These are phyloP conservation scores for Erynnis tages DNA, from an alignment of 2,888 invertebrate genomes.

Conservation along the genomic window DNA sequence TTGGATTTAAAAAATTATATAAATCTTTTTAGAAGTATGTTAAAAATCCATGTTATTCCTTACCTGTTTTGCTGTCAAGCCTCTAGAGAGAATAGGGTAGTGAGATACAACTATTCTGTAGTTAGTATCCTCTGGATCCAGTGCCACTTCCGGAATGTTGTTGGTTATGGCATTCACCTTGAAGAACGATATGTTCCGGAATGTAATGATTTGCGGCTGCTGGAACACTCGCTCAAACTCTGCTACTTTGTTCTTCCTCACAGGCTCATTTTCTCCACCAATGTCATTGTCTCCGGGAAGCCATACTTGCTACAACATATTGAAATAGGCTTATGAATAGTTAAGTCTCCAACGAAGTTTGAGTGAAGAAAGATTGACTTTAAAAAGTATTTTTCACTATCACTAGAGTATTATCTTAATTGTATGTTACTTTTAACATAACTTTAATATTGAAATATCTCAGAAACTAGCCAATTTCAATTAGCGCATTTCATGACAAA, in stretches of 20 bases:
- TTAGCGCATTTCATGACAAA: no score
- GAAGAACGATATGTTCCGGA: conserved; percentile 85
- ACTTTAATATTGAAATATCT: no score
- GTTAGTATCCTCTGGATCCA: conserved; percentile 61
- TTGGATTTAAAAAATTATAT: no score
- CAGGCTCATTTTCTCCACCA: conserved; percentile 93
- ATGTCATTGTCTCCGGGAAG: conserved; percentile 98
- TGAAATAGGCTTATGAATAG: no score
- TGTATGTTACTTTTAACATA: no score
- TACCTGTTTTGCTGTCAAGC: conserved; percentile 67
- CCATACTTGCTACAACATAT: conserved; percentile 86
- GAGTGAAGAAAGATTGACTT: not conserved
- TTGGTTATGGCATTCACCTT: conserved; percentile 88
- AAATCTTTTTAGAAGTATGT: no score
- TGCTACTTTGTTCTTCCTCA: conserved; percentile 84
- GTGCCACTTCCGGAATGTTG: conserved; percentile 77
- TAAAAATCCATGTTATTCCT: conserved; percentile 29
- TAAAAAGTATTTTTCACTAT: no score
- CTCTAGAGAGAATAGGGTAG: conserved; percentile 80
- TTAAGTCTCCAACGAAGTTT: no score
- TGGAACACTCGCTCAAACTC: conserved; percentile 89
- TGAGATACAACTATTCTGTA: conserved; percentile 87
- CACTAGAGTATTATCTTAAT: no score
- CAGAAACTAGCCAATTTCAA: no score
- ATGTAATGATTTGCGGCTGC: conserved; percentile 83